Percentiles rank a stretch among this genome's conserved stretches.
Conservation (phyloP, 2,113 vertebrate genomes). For the Solea solea region DNA sequence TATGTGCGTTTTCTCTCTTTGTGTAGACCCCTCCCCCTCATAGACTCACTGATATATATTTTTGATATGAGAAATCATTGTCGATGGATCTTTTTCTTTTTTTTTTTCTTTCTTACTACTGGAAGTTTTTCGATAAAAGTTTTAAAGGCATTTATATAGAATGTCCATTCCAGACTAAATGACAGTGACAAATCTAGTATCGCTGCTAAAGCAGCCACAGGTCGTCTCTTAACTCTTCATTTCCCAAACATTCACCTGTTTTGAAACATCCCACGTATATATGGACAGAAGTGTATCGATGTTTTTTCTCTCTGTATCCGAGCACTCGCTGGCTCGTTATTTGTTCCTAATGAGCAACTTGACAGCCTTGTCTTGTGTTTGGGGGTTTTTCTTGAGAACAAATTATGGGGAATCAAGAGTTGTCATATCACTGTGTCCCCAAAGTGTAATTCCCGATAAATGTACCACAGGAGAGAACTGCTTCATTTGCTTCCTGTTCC, state of each 20-base stretch:
- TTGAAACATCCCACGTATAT: conserved; percentile 29
- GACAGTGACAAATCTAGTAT: conserved; percentile 18
- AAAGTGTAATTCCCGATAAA: conserved; percentile 56
- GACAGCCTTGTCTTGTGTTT: neutral
- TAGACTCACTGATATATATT: conserved; percentile 81
- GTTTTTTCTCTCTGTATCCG: conserved; percentile 18
- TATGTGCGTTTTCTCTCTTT: conserved; percentile 77
- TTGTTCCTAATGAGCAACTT: conserved; percentile 3
- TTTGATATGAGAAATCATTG: conserved; percentile 81
- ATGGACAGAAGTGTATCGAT: conserved; percentile 23
- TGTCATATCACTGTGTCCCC: conserved; percentile 30
- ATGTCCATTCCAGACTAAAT: conserved; percentile 21
- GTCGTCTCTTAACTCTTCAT: conserved; percentile 7
- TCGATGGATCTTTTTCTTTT: conserved; percentile 36
- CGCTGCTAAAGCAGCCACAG: conserved; percentile 8
- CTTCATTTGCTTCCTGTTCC: conserved; percentile 57
- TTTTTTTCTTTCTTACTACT: no score
- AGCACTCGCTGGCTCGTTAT: conserved; percentile 2
- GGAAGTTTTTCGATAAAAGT: conserved; percentile 51
- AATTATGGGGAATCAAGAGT: conserved; percentile 7
- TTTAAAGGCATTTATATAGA: conserved; percentile 54
- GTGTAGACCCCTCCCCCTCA: conserved; percentile 66
- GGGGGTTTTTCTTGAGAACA: conserved; percentile 14
- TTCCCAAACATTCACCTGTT: neutral
- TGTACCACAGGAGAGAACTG: conserved; percentile 62